Evolutionary conservation across 2,797 vertebrate species (phyloP), one percentile per base, ranked within the genome.

Genomic region (Lemur catta): DNA sequence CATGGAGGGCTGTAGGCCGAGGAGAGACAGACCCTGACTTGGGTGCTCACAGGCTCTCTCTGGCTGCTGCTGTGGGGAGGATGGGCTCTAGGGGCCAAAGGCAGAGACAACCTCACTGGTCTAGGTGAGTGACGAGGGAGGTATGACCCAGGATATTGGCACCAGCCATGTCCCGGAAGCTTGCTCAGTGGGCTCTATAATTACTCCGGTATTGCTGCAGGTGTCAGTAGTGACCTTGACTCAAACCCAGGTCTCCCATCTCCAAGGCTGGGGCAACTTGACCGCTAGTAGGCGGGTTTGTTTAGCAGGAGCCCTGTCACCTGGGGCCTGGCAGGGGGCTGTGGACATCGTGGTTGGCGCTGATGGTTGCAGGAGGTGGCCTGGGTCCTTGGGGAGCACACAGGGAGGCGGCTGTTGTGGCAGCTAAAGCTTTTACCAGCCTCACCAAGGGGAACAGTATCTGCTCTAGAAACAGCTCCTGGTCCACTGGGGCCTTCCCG

Each of bases 121-220:
- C 43, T 55, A 6, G 59, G 57, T 22, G 50, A 10, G 6, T n/a
- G 5, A 2, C 0, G 20, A n/a, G n/a, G 48, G 46, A 8, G 24
- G 0, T 43, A 17, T 26, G 57, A 33, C 46, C 50, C 22, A 22
- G 61, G 81, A 55, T 41, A 2, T 43, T 14, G n/a, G 84, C 28
- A 14, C 59, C 17, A 22, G 57, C 8, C 3, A 0, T 8, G 14
- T 3, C n/a, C 15, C 2, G 0, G 38, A 5, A 24, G 20, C 22
- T 9, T 9, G 14, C 38, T n/a, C 50, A 2, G 46, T 0, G 11
- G 35, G 61, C 46, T 69, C 72, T 38, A 48, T 18, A 10, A 26
- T 7, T 38, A 33, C 3, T 38, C 46, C 18, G 20, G 0, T 11
- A 5, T 35, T 10, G 13, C 48, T 75, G 28, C 18, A 28, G 59